Evolutionary conservation across 2,797 vertebrate species (phyloP).

Genomic region (Hybognathus amarus): DNA sequence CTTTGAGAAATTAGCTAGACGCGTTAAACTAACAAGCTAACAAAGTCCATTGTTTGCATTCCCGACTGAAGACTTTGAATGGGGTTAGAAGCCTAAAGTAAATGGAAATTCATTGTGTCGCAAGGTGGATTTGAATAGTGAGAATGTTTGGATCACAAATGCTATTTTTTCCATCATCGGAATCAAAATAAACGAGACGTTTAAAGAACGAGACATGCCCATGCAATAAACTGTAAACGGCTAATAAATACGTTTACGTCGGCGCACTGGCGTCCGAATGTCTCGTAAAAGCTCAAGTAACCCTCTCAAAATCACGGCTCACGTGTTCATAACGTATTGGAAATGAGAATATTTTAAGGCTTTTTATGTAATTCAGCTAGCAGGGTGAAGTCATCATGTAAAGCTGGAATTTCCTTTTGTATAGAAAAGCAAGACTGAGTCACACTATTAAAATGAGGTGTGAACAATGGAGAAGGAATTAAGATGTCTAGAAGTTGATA

Average conservation of each 20-base stretch:
- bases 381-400: not conserved
- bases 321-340: not conserved
- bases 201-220: conserved; percentile 5
- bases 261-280: not conserved
- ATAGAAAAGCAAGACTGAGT: conserved; percentile 73
- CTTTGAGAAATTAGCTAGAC: conserved; percentile 37
- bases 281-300: conserved; percentile 24
- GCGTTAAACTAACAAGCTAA: conserved; percentile 43
- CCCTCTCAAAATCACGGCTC: not conserved
- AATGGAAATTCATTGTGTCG: conserved; percentile 31
- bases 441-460: conserved; percentile 26
- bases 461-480: conserved; percentile 61
- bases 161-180: not conserved
- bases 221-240: conserved; percentile 11
- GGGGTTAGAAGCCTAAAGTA: conserved; percentile 1
- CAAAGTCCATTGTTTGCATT: conserved; percentile 34
- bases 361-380: not conserved
- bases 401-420: conserved; percentile 56
- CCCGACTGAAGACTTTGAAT: conserved; percentile 2
- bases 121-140: conserved; percentile 22
- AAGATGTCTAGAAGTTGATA: conserved; percentile 53
- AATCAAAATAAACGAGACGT: not conserved
- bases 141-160: conserved; percentile 14
- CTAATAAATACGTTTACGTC: conserved; percentile 45
- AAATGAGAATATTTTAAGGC: not conserved